Evolutionary conservation across 2,797 vertebrate genomes (phyloP).

Genomic region (Sebastes dallii): DNA sequence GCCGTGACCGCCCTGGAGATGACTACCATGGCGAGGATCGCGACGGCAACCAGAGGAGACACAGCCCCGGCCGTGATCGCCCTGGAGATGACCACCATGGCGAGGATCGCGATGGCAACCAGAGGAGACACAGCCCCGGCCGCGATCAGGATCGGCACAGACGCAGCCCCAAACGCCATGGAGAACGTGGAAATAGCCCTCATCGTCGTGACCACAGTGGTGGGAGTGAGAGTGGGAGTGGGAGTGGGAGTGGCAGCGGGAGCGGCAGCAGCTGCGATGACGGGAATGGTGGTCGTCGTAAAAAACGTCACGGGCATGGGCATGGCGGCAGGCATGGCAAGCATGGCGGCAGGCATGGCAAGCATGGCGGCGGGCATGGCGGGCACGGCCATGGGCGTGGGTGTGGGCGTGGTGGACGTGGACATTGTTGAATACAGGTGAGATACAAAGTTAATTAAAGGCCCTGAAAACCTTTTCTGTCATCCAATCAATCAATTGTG

Average conservation of each 20-base stretch:
- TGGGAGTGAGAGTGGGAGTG: not conserved
- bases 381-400: not conserved
- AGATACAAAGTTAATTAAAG: not conserved
- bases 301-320: not conserved
- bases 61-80: not conserved
- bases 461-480: not conserved
- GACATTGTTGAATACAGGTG: not conserved
- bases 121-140: not conserved
- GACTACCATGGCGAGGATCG: not conserved
- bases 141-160: not conserved
- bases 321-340: not conserved
- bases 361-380: not conserved
- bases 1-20: not conserved
- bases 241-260: not conserved
- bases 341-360: not conserved
- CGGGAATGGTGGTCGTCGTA: not conserved
- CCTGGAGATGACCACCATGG: too few relatives aligned
- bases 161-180: not conserved
- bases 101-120: too few relatives aligned
- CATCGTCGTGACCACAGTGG: not conserved
- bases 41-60: not conserved
- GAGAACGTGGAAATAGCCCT: not conserved
- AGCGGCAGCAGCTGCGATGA: not conserved
- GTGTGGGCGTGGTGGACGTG: accelerated
- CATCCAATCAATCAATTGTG: not conserved